Conservation (phyloP, 2,113 vertebrate genomes). For the Passer montanus region DNA sequence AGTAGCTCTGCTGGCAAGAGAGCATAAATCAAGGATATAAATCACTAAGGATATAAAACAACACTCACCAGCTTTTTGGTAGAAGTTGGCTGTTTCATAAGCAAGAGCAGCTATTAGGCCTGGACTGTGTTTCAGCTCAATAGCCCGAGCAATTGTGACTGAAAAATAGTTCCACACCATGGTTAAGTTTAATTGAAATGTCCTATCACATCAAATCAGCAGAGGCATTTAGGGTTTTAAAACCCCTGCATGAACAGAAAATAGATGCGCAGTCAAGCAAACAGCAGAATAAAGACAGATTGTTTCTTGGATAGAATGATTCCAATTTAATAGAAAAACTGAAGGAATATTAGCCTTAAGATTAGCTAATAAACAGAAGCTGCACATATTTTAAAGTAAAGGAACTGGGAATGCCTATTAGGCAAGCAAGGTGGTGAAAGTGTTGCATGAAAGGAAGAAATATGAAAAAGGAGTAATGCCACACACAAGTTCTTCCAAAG, state of each 20-base stretch:
- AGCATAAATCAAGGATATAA: neutral
- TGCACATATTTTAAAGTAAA: neutral
- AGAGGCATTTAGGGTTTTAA: neutral
- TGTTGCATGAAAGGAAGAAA: neutral
- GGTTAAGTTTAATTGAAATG: neutral
- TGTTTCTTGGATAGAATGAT: neutral
- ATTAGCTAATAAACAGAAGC: neutral
- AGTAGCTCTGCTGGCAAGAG: neutral
- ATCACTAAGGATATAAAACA: slow-evolving; percentile 3
- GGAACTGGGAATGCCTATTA: neutral
- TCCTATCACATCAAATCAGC: neutral
- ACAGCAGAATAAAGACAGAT: neutral
- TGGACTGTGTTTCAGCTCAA: slow-evolving; percentile 94
- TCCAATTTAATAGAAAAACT: neutral
- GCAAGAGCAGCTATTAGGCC: slow-evolving; percentile 90
- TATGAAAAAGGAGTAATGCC: neutral
- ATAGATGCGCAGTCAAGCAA: neutral
- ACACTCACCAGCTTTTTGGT: slow-evolving; percentile 91
- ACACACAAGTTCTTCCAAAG: neutral
- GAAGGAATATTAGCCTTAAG: neutral
- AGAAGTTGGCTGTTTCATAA: slow-evolving; percentile 95
- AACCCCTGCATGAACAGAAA: neutral
- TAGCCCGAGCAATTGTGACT: slow-evolving; percentile 98
- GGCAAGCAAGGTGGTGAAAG: neutral
- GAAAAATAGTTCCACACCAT: neutral